Conservation (phyloP, 2,888 invertebrate genomes). For the Adelognathus sp. region DNA sequence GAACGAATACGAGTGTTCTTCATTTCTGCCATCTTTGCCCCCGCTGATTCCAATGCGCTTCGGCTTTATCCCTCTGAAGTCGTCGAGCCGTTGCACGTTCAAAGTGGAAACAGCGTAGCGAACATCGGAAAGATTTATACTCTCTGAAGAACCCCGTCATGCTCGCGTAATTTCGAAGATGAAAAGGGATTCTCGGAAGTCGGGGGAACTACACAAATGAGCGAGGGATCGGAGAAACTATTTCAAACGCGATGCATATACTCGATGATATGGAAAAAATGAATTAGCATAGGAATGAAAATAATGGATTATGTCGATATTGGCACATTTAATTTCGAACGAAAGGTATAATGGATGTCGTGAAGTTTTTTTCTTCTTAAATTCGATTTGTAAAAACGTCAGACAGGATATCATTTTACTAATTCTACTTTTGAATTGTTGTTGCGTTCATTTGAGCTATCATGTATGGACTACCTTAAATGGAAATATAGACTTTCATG, state of each 20-base stretch:
- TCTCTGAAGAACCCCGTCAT: not conserved
- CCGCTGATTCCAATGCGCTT: not conserved
- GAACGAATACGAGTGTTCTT: not conserved
- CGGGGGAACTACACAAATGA: not conserved
- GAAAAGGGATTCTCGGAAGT: constrained; percentile 16
- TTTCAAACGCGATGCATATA: not conserved
- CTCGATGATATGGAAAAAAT: not conserved
- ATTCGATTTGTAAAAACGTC: too few relatives aligned
- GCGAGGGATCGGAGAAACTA: not conserved
- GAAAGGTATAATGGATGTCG: not conserved
- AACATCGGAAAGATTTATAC: constrained; percentile 6
- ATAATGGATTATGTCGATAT: not conserved
- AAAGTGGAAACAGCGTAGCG: constrained; percentile 1
- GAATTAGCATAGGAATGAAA: not conserved
- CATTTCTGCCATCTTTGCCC: not conserved
- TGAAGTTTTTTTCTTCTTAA: too few relatives aligned
- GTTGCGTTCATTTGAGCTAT: too few relatives aligned
- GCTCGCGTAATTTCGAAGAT: constrained; percentile 49
- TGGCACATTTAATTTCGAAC: not conserved
- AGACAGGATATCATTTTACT: too few relatives aligned
- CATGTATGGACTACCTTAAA: too few relatives aligned
- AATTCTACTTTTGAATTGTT: too few relatives aligned
- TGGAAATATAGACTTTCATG: too few relatives aligned
- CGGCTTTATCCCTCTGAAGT: constrained; percentile 10
- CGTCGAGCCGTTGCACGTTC: constrained; percentile 6